phyloP scores from a whole-genome alignment of 2,888 invertebrate genomes.

The Aphodius granarius region DNA sequence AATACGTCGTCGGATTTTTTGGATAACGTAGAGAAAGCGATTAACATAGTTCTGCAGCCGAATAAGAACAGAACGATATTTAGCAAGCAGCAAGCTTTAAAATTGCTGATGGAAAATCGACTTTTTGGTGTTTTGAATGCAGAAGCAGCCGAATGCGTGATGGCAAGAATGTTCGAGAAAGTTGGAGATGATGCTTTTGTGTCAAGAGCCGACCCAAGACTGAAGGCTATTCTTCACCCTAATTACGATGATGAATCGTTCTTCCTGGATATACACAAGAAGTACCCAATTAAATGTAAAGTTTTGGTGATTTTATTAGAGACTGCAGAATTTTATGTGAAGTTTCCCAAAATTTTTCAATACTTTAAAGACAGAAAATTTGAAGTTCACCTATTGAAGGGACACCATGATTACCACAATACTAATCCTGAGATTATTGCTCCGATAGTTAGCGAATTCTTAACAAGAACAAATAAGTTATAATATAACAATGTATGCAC shows the following conservation, averaged over 20 bases:
- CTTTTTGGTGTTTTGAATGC: constrained; percentile 1
- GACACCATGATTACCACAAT: constrained; percentile 24
- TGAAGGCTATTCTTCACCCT: constrained; percentile 18
- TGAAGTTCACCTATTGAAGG: constrained; percentile 22
- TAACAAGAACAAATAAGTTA: constrained; percentile 15
- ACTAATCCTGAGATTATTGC: constrained; percentile 24
- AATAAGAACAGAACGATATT: constrained; percentile 7
- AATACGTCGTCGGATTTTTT: neutral
- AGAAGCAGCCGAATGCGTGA: constrained; percentile 23
- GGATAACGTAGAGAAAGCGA: neutral
- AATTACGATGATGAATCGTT: neutral
- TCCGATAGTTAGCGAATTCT: constrained; percentile 18
- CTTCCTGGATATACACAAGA: constrained; percentile 10
- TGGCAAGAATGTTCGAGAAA: constrained; percentile 19
- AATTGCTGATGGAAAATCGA: constrained; percentile 1
- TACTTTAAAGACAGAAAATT: constrained; percentile 19
- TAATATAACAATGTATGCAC: constrained; percentile 7
- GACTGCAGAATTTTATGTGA: neutral
- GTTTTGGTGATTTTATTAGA: constrained; percentile 20
- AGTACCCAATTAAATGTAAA: constrained; percentile 17
- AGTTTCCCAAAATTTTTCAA: constrained; percentile 13
- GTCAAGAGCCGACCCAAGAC: constrained; percentile 20
- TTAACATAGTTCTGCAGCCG: neutral
- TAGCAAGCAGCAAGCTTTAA: constrained; percentile 10
- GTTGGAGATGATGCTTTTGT: constrained; percentile 20